Evolutionary conservation across 2,888 invertebrate species (phyloP).

Genomic region (Aethes cnicana): DNA sequence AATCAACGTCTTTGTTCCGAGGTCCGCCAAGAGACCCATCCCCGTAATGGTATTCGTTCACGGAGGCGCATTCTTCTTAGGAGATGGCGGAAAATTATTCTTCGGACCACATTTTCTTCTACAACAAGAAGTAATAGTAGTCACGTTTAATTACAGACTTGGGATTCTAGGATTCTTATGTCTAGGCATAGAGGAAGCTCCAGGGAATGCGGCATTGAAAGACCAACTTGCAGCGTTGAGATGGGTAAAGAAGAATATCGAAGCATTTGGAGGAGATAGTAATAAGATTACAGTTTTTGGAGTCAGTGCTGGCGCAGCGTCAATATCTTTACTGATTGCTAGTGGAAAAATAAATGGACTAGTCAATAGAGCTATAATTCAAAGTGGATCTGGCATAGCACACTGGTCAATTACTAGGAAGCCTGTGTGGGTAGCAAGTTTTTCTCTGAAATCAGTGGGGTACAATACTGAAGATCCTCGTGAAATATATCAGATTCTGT

Average conservation of each 20-base stretch:
- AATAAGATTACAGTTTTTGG: slow-evolving; percentile 71
- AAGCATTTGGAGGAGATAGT: slow-evolving; percentile 65
- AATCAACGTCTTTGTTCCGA: slow-evolving; percentile 65
- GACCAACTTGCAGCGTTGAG: slow-evolving; percentile 69
- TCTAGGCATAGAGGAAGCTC: slow-evolving; percentile 61
- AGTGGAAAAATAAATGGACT: slow-evolving; percentile 23
- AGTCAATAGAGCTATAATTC: slow-evolving; percentile 27
- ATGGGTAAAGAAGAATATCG: slow-evolving; percentile 69
- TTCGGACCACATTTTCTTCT: slow-evolving; percentile 63
- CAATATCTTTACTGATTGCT: slow-evolving; percentile 53
- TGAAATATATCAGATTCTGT: slow-evolving; percentile 11
- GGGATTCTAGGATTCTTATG: slow-evolving; percentile 65
- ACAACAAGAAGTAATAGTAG: slow-evolving; percentile 57
- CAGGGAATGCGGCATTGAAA: slow-evolving; percentile 76
- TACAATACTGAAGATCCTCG: slow-evolving; percentile 15
- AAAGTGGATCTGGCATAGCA: slow-evolving; percentile 29
- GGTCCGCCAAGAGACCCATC: slow-evolving; percentile 41
- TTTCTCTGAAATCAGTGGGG: neutral
- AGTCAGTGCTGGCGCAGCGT: slow-evolving; percentile 64
- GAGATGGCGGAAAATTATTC: slow-evolving; percentile 49
- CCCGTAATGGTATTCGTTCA: slow-evolving; percentile 71
- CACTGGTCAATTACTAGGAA: slow-evolving; percentile 17
- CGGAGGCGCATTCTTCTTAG: slow-evolving; percentile 60
- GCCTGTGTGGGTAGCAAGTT: slow-evolving; percentile 16
- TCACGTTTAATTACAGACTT: slow-evolving; percentile 70